Conservation (phyloP, 2,797 vertebrate genomes). For the Crypturellus tataupa region DNA sequence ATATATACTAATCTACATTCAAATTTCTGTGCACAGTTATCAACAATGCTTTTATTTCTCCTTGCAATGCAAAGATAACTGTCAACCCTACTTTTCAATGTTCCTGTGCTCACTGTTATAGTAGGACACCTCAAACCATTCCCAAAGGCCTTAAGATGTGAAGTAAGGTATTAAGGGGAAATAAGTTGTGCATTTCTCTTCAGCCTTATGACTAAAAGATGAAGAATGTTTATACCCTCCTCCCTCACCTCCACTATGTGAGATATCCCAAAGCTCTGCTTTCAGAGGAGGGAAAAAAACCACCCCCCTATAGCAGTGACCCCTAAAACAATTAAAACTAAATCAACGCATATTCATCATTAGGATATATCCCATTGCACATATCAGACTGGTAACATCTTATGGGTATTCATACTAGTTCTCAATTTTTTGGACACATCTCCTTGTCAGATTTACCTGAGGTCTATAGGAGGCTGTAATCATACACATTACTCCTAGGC, state of each 20-base stretch:
- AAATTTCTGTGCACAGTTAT: background rate
- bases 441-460: background rate
- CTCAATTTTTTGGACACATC: background rate
- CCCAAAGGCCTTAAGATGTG: background rate
- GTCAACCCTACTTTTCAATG: background rate
- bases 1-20: background rate
- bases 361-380: background rate
- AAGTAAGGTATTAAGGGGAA: background rate
- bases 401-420: background rate
- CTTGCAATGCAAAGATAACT: background rate
- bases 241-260: background rate
- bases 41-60: background rate
- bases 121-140: background rate
- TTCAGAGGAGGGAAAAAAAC: background rate
- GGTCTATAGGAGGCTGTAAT: background rate
- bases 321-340: background rate
- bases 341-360: background rate
- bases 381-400: background rate
- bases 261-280: background rate
- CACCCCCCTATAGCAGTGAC: background rate
- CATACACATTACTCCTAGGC: background rate
- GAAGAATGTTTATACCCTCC: background rate
- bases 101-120: accelerated
- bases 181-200: background rate
- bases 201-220: background rate